phyloP scores from a whole-genome alignment of 1,140 invertebrate species.

The Octopus bimaculoides region DNA sequence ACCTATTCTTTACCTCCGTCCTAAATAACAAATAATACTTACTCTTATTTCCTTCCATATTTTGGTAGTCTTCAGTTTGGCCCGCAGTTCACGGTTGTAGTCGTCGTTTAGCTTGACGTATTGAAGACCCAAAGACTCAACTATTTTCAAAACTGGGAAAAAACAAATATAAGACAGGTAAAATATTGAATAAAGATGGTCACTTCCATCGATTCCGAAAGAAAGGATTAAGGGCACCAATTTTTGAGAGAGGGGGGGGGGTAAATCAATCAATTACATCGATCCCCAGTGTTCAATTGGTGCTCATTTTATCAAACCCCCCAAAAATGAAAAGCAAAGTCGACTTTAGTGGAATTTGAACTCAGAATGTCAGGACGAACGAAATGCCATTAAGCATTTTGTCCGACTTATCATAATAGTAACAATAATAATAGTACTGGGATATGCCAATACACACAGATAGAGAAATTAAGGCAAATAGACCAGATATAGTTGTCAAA shows the following conservation, averaged over 20 bases:
- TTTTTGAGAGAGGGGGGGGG: neutral
- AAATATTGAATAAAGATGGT: neutral
- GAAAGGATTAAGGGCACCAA: neutral
- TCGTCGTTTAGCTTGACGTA: constrained; percentile 69
- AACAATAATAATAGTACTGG: too few species aligned
- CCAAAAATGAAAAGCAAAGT: too few species aligned
- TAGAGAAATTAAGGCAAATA: too few species aligned
- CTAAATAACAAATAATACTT: constrained; percentile 6
- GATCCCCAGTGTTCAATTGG: neutral
- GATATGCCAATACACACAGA: too few species aligned
- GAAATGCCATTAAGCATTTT: too few species aligned
- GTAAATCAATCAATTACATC: neutral
- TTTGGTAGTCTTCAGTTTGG: constrained; percentile 71
- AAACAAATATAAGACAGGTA: constrained; percentile 19
- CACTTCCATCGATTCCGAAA: neutral
- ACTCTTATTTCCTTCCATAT: constrained; percentile 27
- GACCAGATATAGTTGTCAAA: too few species aligned
- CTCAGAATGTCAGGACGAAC: too few species aligned
- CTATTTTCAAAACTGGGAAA: constrained; percentile 67
- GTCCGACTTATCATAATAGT: too few species aligned
- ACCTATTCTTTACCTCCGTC: neutral
- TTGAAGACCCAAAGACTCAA: constrained; percentile 71
- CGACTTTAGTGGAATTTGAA: too few species aligned
- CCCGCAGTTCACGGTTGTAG: constrained; percentile 69
- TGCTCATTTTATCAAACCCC: too few species aligned